Conservation (phyloP, 30 jellyfish, hydroid and myxozoan species). For the Aurelia sp. region DNA sequence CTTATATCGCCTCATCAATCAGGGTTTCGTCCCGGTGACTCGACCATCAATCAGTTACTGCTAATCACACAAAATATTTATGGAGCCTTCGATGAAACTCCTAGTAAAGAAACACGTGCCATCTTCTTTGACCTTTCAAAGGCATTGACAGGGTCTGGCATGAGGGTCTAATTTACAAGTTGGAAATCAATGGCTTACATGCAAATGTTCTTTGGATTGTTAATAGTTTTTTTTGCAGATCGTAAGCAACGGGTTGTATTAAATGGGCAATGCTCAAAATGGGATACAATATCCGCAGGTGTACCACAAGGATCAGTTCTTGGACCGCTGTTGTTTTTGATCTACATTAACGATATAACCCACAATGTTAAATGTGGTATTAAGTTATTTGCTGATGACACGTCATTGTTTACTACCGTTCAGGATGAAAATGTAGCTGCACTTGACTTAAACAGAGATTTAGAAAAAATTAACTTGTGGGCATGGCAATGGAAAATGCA, state of each 20-base stretch:
- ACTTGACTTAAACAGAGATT: too few relatives aligned
- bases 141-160: constrained; percentile 3
- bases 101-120: constrained; percentile 57
- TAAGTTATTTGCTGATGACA: too few relatives aligned
- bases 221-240: constrained; percentile 39
- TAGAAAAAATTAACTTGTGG: too few relatives aligned
- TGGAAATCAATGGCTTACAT: too few relatives aligned
- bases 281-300: not conserved
- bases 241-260: constrained; percentile 52
- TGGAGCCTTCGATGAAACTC: constrained; percentile 43
- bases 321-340: too few relatives aligned
- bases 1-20: constrained; percentile 58
- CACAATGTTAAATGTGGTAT: too few relatives aligned
- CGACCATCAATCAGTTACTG: not conserved
- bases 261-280: constrained; percentile 1
- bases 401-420: too few relatives aligned
- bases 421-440: too few relatives aligned
- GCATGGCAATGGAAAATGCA: too few relatives aligned
- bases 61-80: constrained; percentile 28
- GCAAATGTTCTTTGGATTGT: constrained; percentile 13
- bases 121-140: constrained; percentile 57
- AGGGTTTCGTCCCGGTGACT: constrained; percentile 56
- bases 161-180: too few relatives aligned
- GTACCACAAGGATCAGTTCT: too few relatives aligned
- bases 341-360: too few relatives aligned